Conservation (phyloP, 2,888 invertebrate genomes). For the Hetaerina titia region DNA sequence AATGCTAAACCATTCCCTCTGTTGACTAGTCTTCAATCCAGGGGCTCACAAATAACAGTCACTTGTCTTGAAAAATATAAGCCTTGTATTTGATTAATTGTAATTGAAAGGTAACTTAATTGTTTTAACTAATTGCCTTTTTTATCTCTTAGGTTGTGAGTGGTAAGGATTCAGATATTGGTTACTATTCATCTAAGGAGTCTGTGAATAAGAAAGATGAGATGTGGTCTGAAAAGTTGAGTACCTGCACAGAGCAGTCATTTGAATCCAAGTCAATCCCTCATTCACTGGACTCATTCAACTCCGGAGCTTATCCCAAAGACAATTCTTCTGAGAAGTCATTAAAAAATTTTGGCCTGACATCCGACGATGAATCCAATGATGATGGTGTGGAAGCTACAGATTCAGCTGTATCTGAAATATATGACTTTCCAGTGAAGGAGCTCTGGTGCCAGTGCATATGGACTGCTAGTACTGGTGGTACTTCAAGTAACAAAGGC, state of each 20-base stretch:
- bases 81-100: too few species aligned
- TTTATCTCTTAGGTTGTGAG: constrained; percentile 68
- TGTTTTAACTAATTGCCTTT: not conserved
- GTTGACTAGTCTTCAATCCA: too few species aligned
- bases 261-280: not conserved
- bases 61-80: too few species aligned
- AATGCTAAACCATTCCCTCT: too few species aligned
- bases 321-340: too few species aligned
- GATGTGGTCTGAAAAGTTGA: not conserved
- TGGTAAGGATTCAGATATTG: constrained; percentile 70
- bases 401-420: not conserved
- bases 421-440: not conserved
- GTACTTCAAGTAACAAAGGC: not conserved
- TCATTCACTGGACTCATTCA: not conserved
- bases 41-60: too few species aligned
- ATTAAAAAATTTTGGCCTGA: not conserved
- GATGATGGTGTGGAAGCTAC: not conserved
- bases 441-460: constrained; percentile 34
- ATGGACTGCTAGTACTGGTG: not conserved
- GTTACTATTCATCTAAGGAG: constrained; percentile 71
- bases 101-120: too few species aligned
- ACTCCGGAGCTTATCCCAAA: not conserved
- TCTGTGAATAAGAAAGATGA: constrained; percentile 68
- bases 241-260: not conserved
- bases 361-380: constrained; percentile 22